A percentile compares a stretch with the other conserved stretches of the same genome.
Conservation (phyloP, 2,113 vertebrate genomes). For the Mionectes macconnelli region DNA sequence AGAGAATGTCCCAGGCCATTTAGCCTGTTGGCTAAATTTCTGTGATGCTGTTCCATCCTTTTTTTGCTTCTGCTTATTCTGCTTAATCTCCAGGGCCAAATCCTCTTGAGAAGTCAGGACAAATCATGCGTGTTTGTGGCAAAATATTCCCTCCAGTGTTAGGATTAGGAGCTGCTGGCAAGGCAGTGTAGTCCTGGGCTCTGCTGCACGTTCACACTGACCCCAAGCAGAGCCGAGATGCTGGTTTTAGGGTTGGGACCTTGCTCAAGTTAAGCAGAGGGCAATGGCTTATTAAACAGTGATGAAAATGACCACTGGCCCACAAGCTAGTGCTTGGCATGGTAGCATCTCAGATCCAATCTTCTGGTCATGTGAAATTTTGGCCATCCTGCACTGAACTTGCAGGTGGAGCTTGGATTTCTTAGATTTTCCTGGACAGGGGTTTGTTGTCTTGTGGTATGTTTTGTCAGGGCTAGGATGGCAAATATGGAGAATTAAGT, state of each 20-base stretch:
- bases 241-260: rapidly evolving
- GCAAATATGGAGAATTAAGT: not conserved
- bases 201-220: not conserved
- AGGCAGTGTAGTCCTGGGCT: rapidly evolving
- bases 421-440: not conserved
- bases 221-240: not conserved
- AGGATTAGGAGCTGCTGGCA: not conserved
- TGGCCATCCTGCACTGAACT: not conserved
- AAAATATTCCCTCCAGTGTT: not conserved
- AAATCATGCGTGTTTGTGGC: not conserved
- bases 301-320: not conserved
- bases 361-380: not conserved
- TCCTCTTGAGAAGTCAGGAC: not conserved
- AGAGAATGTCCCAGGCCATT: rapidly evolving
- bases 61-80: not conserved
- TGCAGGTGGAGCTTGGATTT: not conserved
- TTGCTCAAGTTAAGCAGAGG: not conserved
- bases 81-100: not conserved
- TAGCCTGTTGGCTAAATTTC: not conserved
- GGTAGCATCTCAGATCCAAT: not conserved
- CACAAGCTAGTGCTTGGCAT: rapidly evolving
- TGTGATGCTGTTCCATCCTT: not conserved
- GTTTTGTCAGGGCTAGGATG: not conserved
- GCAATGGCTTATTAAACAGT: not conserved
- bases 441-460: not conserved